Base-by-base conservation (phyloP, 2,888 invertebrate species). In the Hyposoter dolosus region DNA sequence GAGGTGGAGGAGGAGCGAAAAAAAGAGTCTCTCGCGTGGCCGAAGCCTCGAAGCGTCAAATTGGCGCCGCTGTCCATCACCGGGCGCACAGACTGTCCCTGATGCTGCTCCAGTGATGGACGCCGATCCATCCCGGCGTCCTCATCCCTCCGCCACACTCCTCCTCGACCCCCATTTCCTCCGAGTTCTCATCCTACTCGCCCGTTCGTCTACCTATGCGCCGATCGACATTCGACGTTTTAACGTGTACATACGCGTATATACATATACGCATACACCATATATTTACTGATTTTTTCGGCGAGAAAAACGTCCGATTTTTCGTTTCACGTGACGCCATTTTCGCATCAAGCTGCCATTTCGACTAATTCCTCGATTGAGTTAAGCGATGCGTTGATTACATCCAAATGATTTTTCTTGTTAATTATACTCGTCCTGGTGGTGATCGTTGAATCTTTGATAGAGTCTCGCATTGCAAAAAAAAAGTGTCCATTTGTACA, bases 11-110 rank as follows among this genome's bases (percentile, higher is more conserved):
- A 65, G 72, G 45, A 85, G 69, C 66, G 79, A 88, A 88, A 87
- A 84, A 88, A 83, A 79, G 90, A 90, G 89, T 89, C 89, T 88
- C 88, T 90, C 91, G 90, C 92, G 92, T 91, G 92, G 91, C 90
- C 90, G 90, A 90, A 90, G 92, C 93, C 91, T 91, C 92, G 90
- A 91, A 94, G 92, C 94, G 93, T 93, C 94, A 94, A 94, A 94
- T 94, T 93, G 94, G 94, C 94, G 94, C 94, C 94, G 94, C 93
- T 94, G 94, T 93, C 93, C 93, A 94, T 94, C 94, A 93, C 90
- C 91, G 92, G 88, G 89, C 88, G 86, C 88, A 74, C 87, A 83
- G 87, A 87, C 88, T 87, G 88, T 88, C 75, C 75, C 86, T 88
- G 88, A 86, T 87, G 87, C 86, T 79, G 84, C 85, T 85, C 83